These are phyloP conservation scores for Drosophila neocordata DNA, from an alignment of 1,140 invertebrate species.

Conservation along the genomic window DNA sequence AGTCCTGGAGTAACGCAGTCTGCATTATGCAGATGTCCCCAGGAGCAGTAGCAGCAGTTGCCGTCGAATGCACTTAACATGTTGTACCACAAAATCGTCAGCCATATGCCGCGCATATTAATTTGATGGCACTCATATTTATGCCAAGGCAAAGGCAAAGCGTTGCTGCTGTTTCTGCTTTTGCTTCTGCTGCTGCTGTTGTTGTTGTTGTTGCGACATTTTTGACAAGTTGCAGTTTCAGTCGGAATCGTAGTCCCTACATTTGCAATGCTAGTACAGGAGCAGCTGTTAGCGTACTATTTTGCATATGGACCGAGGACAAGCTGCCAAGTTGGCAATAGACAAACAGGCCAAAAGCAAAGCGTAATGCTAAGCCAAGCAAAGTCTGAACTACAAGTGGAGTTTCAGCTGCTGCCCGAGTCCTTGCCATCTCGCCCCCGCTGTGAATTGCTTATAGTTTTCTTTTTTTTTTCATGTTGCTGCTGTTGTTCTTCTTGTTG, in stretches of 20 bases:
- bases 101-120: slow-evolving; percentile 80
- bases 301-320: slow-evolving; percentile 75
- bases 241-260: slow-evolving; percentile 19
- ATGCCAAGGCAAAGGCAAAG: slow-evolving; percentile 72
- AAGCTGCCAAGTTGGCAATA: slow-evolving; percentile 65
- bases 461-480: slow-evolving; percentile 14
- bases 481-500: slow-evolving; percentile 44
- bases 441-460: slow-evolving; percentile 32
- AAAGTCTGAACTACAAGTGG: slow-evolving; percentile 5
- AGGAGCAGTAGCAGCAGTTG: slow-evolving; percentile 29
- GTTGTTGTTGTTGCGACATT: slow-evolving; percentile 59
- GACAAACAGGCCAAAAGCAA: slow-evolving; percentile 45
- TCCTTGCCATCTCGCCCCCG: too few relatives aligned
- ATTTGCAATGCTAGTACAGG: slow-evolving; percentile 52
- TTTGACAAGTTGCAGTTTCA: slow-evolving; percentile 76
- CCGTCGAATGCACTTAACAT: slow-evolving; percentile 74
- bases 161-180: slow-evolving; percentile 16
- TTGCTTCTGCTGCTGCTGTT: slow-evolving; percentile 6
- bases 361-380: slow-evolving; percentile 29
- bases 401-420: slow-evolving; percentile 21
- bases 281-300: slow-evolving; percentile 50
- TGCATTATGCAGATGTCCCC: slow-evolving; percentile 67
- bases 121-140: slow-evolving; percentile 81
- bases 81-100: slow-evolving; percentile 80
- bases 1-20: slow-evolving; percentile 26